These are phyloP conservation scores for Tridacna gigas DNA, from an alignment of 2,888 invertebrate genomes.

Conservation along the genomic window DNA sequence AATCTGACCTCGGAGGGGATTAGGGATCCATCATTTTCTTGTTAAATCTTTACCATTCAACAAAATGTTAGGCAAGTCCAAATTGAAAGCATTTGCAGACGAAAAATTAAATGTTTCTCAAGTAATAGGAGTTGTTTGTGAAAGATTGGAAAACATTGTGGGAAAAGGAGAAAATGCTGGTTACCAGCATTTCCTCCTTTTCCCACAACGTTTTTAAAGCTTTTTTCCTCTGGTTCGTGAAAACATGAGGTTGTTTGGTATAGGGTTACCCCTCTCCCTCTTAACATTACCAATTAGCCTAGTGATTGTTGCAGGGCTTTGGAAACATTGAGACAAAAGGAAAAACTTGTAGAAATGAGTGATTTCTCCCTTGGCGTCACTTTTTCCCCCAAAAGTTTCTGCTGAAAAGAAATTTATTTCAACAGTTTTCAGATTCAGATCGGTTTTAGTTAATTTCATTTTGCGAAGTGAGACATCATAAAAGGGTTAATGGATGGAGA, in stretches of 20 bases:
- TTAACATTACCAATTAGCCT: not conserved
- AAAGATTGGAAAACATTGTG: too few relatives aligned
- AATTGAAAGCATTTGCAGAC: too few relatives aligned
- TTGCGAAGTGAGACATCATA: not conserved
- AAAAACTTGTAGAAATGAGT: not conserved
- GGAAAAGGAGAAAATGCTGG: too few relatives aligned
- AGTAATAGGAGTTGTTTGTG: too few relatives aligned
- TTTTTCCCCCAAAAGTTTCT: not conserved
- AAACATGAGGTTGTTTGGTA: not conserved
- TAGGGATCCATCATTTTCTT: conserved; percentile 53
- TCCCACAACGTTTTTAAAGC: not conserved
- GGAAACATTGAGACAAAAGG: not conserved
- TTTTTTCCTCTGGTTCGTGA: not conserved
- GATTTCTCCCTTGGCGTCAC: not conserved
- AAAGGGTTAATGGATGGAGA: conserved; percentile 34
- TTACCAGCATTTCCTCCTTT: not conserved
- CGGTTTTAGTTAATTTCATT: not conserved
- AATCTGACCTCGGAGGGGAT: conserved; percentile 53
- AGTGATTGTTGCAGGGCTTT: not conserved
- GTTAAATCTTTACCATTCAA: not conserved
- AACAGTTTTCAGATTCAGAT: not conserved
- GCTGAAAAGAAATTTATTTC: not conserved
- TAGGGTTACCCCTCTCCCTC: not conserved
- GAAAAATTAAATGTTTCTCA: too few relatives aligned
- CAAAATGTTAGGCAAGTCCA: too few relatives aligned